Conservation (phyloP, 2,113 vertebrate genomes). For the Notothenia rossii region DNA sequence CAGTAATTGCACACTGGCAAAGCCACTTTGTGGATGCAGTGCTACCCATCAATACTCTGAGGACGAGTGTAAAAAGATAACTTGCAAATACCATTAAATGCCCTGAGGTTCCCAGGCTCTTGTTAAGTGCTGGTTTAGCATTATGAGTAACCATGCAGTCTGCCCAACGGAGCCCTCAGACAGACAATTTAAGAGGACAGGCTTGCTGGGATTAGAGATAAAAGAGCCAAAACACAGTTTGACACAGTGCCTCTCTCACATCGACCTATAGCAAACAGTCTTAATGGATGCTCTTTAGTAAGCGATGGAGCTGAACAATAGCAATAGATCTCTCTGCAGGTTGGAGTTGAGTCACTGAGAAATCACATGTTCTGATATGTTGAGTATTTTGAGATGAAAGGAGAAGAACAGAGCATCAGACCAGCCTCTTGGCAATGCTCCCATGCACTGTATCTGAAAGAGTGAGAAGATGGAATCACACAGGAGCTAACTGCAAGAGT, state of each 20-base stretch:
- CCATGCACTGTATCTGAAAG: slow-evolving; percentile 22
- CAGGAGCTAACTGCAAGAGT: slow-evolving; percentile 21
- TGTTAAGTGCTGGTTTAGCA: slow-evolving; percentile 68
- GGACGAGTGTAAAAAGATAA: slow-evolving; percentile 44
- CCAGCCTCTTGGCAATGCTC: slow-evolving; percentile 14
- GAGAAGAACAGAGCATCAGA: slow-evolving; percentile 21
- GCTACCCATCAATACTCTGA: slow-evolving; percentile 55
- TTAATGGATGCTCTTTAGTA: slow-evolving; percentile 61
- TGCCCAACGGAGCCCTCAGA: slow-evolving; percentile 51
- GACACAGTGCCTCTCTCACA: slow-evolving; percentile 41
- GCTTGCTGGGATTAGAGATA: slow-evolving; percentile 63
- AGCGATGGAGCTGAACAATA: slow-evolving; percentile 24
- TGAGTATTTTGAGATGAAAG: slow-evolving; percentile 10
- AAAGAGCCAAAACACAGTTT: slow-evolving; percentile 70
- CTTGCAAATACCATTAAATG: slow-evolving; percentile 55
- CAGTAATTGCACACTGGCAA: slow-evolving; percentile 25
- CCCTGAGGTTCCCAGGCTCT: slow-evolving; percentile 56
- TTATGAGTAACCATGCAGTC: slow-evolving; percentile 48
- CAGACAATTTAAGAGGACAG: slow-evolving; percentile 61
- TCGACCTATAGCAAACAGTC: slow-evolving; percentile 24
- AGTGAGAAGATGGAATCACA: slow-evolving; percentile 6
- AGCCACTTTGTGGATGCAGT: slow-evolving; percentile 19
- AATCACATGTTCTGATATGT: slow-evolving; percentile 1
- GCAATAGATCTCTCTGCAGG: slow-evolving; percentile 39
- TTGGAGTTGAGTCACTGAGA: slow-evolving; percentile 28